Evolutionary conservation across 2,888 invertebrate species (phyloP).

Genomic region (Chorisops tibialis): DNA sequence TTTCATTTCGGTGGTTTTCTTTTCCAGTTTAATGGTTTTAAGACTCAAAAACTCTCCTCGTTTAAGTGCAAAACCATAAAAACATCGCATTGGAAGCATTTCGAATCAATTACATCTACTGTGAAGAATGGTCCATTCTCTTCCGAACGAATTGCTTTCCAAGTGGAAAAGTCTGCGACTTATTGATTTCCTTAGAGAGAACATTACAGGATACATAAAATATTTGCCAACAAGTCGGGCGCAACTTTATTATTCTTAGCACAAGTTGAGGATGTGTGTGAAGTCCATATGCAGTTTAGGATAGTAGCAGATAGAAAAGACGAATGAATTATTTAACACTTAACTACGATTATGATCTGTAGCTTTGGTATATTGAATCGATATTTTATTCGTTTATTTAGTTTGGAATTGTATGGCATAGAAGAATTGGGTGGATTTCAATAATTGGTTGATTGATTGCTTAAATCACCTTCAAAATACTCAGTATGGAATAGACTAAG

Average conservation of each 20-base stretch:
- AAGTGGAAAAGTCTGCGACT: constrained; percentile 15
- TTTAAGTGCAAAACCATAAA: constrained; percentile 10
- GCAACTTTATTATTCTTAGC: too few species aligned
- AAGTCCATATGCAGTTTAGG: too few species aligned
- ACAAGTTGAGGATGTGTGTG: too few species aligned
- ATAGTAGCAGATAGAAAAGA: too few species aligned
- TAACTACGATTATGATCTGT: too few species aligned
- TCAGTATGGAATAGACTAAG: too few species aligned
- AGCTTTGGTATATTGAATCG: not conserved
- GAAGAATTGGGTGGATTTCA: too few species aligned
- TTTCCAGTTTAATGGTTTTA: constrained; percentile 6
- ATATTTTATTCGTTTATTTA: not conserved
- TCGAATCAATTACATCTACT: constrained; percentile 12
- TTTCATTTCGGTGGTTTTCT: not conserved
- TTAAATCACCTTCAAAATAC: too few species aligned
- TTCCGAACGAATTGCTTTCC: constrained; percentile 12
- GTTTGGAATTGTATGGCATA: too few species aligned
- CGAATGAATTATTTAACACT: too few species aligned
- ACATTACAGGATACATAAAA: not conserved
- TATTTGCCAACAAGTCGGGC: too few species aligned
- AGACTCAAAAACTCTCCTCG: not conserved
- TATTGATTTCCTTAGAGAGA: constrained; percentile 12
- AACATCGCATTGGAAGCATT: not conserved
- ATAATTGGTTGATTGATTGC: too few species aligned
- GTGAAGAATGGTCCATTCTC: constrained; percentile 1